Evolutionary conservation across 2,797 vertebrate genomes (phyloP).

Genomic region (Triplophysa bombifrons): DNA sequence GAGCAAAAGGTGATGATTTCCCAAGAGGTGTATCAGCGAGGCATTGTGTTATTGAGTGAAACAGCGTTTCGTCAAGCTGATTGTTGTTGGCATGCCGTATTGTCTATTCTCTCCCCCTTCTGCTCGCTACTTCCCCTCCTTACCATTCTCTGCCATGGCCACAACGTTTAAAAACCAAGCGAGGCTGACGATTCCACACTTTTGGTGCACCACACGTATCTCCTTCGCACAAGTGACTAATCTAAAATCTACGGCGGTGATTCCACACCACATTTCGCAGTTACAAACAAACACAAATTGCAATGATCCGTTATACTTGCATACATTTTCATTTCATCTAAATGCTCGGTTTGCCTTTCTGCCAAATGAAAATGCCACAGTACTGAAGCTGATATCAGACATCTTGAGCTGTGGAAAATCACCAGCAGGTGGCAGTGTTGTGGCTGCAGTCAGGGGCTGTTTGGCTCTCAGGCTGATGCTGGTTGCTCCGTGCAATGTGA

Average conservation of each 20-base stretch:
- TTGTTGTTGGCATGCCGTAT: slow-evolving; percentile 51
- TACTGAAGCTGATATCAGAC: background rate
- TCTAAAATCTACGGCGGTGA: slow-evolving; percentile 9
- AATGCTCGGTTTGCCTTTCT: slow-evolving; percentile 39
- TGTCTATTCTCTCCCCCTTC: slow-evolving; percentile 47
- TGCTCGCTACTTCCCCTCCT: slow-evolving; percentile 13
- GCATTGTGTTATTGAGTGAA: slow-evolving; percentile 60
- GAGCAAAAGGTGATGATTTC: slow-evolving; percentile 75
- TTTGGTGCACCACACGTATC: slow-evolving; percentile 14
- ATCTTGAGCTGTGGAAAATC: slow-evolving; percentile 17
- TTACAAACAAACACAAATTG: background rate
- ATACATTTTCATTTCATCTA: slow-evolving; percentile 5
- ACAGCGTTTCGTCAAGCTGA: slow-evolving; percentile 54
- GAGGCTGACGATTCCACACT: slow-evolving; percentile 16
- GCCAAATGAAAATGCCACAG: slow-evolving; percentile 10
- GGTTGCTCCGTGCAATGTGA: slow-evolving; percentile 17
- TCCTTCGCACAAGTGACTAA: slow-evolving; percentile 19
- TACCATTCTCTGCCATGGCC: slow-evolving; percentile 12
- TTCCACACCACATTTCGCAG: background rate
- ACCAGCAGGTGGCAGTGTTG: slow-evolving; percentile 48
- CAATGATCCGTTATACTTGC: background rate
- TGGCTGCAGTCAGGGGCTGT: slow-evolving; percentile 17
- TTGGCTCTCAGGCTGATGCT: slow-evolving; percentile 36
- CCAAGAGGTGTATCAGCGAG: slow-evolving; percentile 67
- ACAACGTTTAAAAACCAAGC: background rate